Evolutionary conservation across 2,797 vertebrate genomes (phyloP).

Genomic region (Carapus acus): DNA sequence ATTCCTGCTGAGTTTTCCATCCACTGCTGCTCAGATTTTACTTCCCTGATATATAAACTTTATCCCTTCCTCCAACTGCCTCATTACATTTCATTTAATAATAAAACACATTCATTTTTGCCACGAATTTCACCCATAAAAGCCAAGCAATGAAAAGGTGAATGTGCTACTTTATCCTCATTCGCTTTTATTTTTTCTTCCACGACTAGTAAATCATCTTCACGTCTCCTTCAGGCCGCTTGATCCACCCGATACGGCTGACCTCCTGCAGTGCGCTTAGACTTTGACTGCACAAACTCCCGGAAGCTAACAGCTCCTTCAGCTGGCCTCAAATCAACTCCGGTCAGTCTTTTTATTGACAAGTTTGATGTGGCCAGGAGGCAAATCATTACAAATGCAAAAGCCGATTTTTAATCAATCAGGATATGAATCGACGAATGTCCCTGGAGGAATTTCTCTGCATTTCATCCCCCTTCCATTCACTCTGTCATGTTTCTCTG

Average conservation of each 20-base stretch:
- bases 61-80: constrained; percentile 2
- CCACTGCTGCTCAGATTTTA: constrained; percentile 1
- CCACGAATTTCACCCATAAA: too few species aligned
- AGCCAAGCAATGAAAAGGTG: constrained; percentile 2
- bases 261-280: constrained; percentile 11
- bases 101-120: too few species aligned
- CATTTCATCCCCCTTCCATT: constrained; percentile 24
- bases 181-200: constrained; percentile 1
- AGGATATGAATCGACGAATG: constrained; percentile 38
- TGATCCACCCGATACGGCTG: neutral
- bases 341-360: constrained; percentile 30
- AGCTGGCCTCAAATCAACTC: constrained; percentile 21
- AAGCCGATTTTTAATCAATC: constrained; percentile 39
- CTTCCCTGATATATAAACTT: neutral
- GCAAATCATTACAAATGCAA: constrained; percentile 33
- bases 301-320: constrained; percentile 18
- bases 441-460: constrained; percentile 7
- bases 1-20: neutral
- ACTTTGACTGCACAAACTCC: constrained; percentile 5
- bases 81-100: constrained; percentile 2
- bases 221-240: constrained; percentile 2
- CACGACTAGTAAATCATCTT: neutral
- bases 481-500: constrained; percentile 19
- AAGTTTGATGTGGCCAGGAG: constrained; percentile 35
- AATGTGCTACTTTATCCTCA: neutral